Base-by-base conservation (phyloP, 1,140 invertebrate species). In the Formica selysi region DNA sequence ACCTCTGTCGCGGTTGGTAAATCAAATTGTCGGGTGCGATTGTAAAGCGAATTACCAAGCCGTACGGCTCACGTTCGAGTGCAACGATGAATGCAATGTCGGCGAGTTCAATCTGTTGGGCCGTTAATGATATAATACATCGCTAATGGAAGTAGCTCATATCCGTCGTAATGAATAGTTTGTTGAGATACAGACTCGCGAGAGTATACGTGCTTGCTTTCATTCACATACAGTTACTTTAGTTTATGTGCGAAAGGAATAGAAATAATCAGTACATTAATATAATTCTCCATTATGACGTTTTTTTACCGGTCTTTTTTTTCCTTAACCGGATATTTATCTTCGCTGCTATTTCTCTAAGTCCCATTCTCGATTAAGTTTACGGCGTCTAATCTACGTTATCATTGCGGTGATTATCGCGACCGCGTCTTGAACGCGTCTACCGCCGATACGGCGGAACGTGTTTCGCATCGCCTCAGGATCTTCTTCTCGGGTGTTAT, bases 321-420 rank as follows among this genome's bases (percentile, higher is more conserved):
- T 19, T 16, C 10, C 26, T 76, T 22, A n/a, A 36, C 36, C 13
- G 26, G 16, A 29, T 8, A 38, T 62, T 29, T 29, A 44, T 62
- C 16, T 19, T 62, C 10, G 36, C 13, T 61, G 19, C 1, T 61
- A 16, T 62, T 61, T 48, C 26, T n/a, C 10, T n/a, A 48, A 8
- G 26, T 22, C 32, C 6, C 6, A n/a, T 6, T 16, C 22, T 41
- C 51, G 22, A 80, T 57, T n/a, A 36, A 57, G n/a, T 57, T 80
- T 19, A 41, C 78, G 13, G 64, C 11, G 48, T 29, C 48, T 22
- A 29, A 70, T 48, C 41, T 19, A 51, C 29, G 32, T 54, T 32
- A 80, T 79, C 61, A 41, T 65, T 44, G 19, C 65, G 64, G 61
- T 70, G 26, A 87, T 87, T 76, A 87, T n/a, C 51, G 29, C 62